These are phyloP conservation scores for Polydesmus complanatus DNA, from an alignment of 2,888 invertebrate genomes.

Conservation along the genomic window DNA sequence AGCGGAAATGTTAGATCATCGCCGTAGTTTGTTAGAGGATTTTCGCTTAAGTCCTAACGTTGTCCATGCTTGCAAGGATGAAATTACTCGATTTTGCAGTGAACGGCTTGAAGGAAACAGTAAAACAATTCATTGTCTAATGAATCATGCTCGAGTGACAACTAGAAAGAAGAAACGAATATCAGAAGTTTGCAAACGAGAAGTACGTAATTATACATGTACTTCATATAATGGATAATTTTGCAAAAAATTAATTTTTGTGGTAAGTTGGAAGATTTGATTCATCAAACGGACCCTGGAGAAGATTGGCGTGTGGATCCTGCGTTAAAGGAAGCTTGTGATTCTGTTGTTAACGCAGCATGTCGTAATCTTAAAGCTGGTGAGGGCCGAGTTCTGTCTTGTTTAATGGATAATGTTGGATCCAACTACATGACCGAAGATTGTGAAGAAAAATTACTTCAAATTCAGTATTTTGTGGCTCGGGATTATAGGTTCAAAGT, in stretches of 20 bases:
- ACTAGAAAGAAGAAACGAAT: constrained; percentile 45
- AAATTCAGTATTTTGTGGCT: constrained; percentile 94
- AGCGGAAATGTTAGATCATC: constrained; percentile 77
- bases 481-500: constrained; percentile 61
- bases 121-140: constrained; percentile 83
- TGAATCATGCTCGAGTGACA: constrained; percentile 59
- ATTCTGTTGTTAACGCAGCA: constrained; percentile 62
- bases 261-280: constrained; percentile 54
- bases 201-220: constrained; percentile 37
- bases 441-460: constrained; percentile 80
- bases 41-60: constrained; percentile 86
- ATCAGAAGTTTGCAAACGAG: constrained; percentile 54
- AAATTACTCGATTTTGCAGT: constrained; percentile 58
- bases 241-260: constrained; percentile 7
- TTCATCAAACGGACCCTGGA: constrained; percentile 80
- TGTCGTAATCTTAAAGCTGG: constrained; percentile 47
- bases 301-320: constrained; percentile 94
- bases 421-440: constrained; percentile 68
- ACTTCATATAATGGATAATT: not conserved
- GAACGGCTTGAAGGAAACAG: constrained; percentile 57
- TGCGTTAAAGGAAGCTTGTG: constrained; percentile 69
- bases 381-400: constrained; percentile 58
- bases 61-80: constrained; percentile 68
- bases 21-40: constrained; percentile 82
- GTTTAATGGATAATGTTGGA: constrained; percentile 83